Evolutionary conservation across 2,113 vertebrate species (phyloP).

Genomic region (Drymodes brunneopygia): DNA sequence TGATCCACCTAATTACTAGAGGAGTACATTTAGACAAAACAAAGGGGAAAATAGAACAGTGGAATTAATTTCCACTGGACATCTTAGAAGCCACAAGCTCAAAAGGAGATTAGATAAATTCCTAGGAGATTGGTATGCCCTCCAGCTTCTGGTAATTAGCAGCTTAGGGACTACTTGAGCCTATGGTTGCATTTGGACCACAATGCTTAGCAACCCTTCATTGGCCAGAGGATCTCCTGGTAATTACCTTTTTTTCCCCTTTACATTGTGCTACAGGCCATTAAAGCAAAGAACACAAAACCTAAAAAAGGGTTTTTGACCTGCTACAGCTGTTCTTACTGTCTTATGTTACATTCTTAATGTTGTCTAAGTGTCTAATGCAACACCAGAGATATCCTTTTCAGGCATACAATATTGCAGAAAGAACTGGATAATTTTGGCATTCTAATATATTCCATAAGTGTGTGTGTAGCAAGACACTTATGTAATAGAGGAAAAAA

Average conservation of each 20-base stretch:
- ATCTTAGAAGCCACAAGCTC: neutral
- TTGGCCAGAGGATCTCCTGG: neutral
- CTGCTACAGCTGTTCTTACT: neutral
- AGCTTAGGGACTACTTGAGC: conserved; percentile 4
- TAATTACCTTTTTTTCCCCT: neutral
- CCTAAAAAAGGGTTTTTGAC: neutral
- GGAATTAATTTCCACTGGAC: conserved; percentile 2
- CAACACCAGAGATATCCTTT: neutral
- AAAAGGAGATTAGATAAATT: conserved; percentile 35
- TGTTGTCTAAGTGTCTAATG: neutral
- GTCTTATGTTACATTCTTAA: neutral
- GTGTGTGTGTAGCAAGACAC: neutral
- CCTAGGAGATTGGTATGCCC: neutral
- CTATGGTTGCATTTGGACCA: neutral
- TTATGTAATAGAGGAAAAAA: neutral
- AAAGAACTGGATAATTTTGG: neutral
- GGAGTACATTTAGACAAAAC: neutral
- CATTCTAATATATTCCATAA: neutral
- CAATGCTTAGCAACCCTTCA: neutral
- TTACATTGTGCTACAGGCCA: neutral
- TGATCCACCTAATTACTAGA: neutral
- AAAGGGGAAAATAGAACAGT: neutral
- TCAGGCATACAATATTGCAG: neutral
- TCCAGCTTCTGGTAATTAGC: conserved; percentile 23
- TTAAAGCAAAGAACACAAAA: neutral